phyloP scores from a whole-genome alignment of 2,113 vertebrate genomes.

The Lepus timidus region DNA sequence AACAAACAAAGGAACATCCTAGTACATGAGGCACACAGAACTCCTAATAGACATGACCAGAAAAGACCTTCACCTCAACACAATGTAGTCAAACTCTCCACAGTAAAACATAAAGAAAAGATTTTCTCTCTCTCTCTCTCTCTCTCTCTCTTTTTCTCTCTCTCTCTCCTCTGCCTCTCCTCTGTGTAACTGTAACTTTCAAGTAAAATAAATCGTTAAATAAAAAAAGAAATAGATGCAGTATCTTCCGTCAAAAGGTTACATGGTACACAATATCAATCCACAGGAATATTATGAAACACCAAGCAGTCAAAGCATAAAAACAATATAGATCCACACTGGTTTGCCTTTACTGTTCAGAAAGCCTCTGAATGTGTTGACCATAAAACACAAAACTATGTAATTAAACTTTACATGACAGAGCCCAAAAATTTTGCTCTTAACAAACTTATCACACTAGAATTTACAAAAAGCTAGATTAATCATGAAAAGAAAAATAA shows the following conservation, averaged over 20 bases:
- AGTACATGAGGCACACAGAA: too few species aligned
- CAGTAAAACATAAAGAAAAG: too few species aligned
- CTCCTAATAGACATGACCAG: too few species aligned
- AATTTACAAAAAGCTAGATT: not conserved
- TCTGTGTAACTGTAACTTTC: too few species aligned
- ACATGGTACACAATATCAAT: not conserved
- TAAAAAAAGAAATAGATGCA: not conserved
- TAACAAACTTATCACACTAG: slow-evolving; percentile 15
- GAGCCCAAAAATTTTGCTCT: not conserved
- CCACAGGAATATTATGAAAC: not conserved
- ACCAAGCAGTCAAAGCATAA: slow-evolving; percentile 18
- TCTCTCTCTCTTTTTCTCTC: too few species aligned
- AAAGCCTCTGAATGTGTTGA: not conserved
- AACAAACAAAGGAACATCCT: too few species aligned
- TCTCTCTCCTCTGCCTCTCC: too few species aligned
- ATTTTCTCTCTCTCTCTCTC: too few species aligned
- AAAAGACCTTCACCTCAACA: too few species aligned
- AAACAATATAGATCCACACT: not conserved
- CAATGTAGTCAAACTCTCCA: too few species aligned
- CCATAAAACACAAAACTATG: not conserved
- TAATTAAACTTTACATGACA: slow-evolving; percentile 1
- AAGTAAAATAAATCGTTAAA: too few species aligned
- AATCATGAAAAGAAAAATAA: not conserved
- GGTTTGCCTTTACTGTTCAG: not conserved
- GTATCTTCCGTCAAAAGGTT: not conserved